These are phyloP conservation scores for Patiria miniata DNA, from an alignment of 35 echinoderm and acorn worm genomes.

Conservation along the genomic window DNA sequence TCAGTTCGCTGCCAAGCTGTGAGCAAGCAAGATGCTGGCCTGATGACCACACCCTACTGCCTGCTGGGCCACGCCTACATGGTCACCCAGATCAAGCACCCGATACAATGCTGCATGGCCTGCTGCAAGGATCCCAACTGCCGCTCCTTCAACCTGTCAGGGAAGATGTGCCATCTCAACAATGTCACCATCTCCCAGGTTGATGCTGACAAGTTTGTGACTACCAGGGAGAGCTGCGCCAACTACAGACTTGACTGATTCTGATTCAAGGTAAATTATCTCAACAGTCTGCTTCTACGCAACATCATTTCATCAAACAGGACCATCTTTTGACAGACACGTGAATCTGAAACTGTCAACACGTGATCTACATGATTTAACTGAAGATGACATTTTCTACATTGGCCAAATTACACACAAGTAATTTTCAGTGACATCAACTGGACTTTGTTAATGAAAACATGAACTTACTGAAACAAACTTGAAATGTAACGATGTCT, in stretches of 20 bases:
- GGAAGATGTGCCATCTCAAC: neutral
- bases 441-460: too few species aligned
- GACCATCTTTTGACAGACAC: too few species aligned
- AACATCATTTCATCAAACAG: too few species aligned
- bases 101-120: slow-evolving; percentile 14
- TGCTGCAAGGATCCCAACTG: slow-evolving; percentile 11
- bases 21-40: neutral
- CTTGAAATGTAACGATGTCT: too few species aligned
- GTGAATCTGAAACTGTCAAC: too few species aligned
- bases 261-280: neutral
- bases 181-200: neutral
- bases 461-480: too few species aligned
- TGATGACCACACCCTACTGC: neutral
- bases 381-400: too few species aligned
- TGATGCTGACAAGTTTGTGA: slow-evolving; percentile 3
- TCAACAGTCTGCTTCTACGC: neutral
- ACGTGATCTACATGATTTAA: too few species aligned
- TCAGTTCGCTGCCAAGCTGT: neutral
- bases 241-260: neutral
- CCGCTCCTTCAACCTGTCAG: slow-evolving; percentile 16
- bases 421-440: too few species aligned
- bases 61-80: neutral
- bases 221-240: neutral
- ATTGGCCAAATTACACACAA: too few species aligned
- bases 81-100: neutral